Evolutionary conservation across 2,113 vertebrate species (phyloP).

Genomic region (Odontesthes bonariensis): DNA sequence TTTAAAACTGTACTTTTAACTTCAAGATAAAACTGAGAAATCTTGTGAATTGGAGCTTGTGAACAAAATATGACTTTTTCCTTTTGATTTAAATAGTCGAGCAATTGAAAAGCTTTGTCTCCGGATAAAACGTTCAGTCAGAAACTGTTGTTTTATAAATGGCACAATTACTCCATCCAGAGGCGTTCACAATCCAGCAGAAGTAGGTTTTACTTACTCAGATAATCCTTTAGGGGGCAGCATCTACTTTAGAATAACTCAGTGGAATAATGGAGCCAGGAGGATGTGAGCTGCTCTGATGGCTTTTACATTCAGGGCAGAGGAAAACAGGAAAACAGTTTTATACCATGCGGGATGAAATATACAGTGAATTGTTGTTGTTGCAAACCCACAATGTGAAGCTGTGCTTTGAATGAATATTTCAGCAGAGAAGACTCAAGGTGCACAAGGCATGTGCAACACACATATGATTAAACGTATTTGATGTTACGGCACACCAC

Average conservation of each 20-base stretch:
- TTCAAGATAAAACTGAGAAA: background rate
- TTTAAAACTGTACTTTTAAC: background rate
- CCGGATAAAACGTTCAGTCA: background rate
- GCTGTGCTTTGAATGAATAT: background rate
- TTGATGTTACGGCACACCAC: background rate
- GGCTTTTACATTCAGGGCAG: background rate
- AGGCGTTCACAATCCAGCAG: conserved; percentile 45
- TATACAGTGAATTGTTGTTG: background rate
- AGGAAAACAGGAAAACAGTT: background rate
- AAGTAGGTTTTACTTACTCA: background rate
- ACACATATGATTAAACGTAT: background rate
- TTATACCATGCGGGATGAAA: background rate
- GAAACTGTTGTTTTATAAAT: conserved; percentile 27
- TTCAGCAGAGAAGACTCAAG: background rate
- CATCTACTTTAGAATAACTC: conserved; percentile 28
- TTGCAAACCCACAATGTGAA: background rate
- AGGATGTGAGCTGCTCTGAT: background rate
- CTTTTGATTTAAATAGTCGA: background rate
- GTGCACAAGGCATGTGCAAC: background rate
- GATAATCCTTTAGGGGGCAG: conserved; percentile 69
- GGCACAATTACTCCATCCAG: conserved; percentile 70
- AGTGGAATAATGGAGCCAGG: background rate
- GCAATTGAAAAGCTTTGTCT: background rate
- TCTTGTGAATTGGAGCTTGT: background rate
- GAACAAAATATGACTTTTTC: background rate